phyloP scores from a whole-genome alignment of 92 coral and sea anemone genomes.

The Porites rus region DNA sequence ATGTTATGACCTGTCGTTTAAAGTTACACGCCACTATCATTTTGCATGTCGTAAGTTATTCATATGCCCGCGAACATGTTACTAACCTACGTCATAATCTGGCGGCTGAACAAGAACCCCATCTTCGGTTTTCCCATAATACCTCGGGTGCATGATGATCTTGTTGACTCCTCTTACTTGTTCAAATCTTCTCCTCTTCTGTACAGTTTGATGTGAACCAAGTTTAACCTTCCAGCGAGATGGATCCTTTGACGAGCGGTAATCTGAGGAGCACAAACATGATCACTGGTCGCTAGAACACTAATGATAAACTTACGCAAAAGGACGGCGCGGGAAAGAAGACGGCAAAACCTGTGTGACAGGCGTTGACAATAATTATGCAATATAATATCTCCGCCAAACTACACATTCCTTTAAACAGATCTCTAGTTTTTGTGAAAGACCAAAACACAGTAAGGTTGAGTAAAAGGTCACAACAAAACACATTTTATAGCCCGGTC shows the following conservation, averaged over 20 bases:
- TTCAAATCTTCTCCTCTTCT: conserved; percentile 29
- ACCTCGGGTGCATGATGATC: conserved; percentile 63
- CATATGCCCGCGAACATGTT: neutral
- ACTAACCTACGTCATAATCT: conserved; percentile 70
- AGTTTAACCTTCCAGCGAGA: conserved; percentile 62
- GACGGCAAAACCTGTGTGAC: too few relatives aligned
- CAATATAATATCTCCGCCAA: too few relatives aligned
- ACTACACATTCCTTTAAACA: too few relatives aligned
- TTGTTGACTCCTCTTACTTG: conserved; percentile 36
- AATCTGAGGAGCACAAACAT: conserved; percentile 33
- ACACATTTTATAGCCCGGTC: too few relatives aligned
- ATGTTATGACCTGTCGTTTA: neutral
- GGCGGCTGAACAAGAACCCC: conserved; percentile 71
- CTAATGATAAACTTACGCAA: too few relatives aligned
- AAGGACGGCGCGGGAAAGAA: too few relatives aligned
- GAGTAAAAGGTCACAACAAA: too few relatives aligned
- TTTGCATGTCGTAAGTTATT: too few relatives aligned
- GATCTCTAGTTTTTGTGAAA: too few relatives aligned
- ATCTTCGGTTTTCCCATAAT: conserved; percentile 51
- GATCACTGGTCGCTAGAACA: neutral
- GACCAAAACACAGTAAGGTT: too few relatives aligned
- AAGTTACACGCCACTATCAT: too few relatives aligned
- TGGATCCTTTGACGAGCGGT: conserved; percentile 64
- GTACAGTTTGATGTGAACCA: conserved; percentile 42
- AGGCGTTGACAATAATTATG: too few relatives aligned